phyloP scores from a whole-genome alignment of 2,113 vertebrate genomes.

The Rhizomys pruinosus region DNA sequence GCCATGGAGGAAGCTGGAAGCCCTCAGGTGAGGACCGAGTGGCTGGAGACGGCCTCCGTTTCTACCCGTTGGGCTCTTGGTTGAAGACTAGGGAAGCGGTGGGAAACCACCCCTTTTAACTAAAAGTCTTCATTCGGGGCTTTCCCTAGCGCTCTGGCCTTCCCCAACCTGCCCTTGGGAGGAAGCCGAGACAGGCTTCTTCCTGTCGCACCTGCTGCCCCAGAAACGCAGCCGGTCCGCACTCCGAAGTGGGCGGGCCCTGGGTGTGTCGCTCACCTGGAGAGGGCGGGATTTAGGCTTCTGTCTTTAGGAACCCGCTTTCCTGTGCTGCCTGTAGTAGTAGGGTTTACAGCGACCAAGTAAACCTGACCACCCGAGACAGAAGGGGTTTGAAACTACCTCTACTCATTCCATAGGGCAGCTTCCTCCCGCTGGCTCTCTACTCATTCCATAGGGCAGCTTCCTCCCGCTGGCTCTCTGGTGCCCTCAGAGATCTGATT shows the following conservation, averaged over 20 bases:
- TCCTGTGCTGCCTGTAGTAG: neutral
- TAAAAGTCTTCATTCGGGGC: neutral
- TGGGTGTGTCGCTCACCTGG: neutral
- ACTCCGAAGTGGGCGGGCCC: neutral
- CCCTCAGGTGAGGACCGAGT: neutral
- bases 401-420: no score
- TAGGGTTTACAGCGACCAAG: no score
- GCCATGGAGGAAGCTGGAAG: neutral
- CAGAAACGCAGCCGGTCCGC: neutral
- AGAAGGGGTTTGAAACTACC: neutral
- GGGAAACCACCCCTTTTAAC: constrained; percentile 48
- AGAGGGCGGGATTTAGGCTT: neutral
- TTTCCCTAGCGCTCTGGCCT: constrained; percentile 33
- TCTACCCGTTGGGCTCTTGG: neutral
- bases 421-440: no score
- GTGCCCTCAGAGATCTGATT: neutral
- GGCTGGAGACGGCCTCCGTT: neutral
- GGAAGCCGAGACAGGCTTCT: neutral
- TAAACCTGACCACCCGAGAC: neutral
- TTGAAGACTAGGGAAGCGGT: neutral
- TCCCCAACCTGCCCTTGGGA: neutral
- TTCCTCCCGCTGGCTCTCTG: no score
- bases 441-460: neutral
- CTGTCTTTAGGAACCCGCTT: neutral
- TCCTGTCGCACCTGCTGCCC: neutral